Evolutionary conservation across 2,888 invertebrate genomes (phyloP).

Genomic region (Gymnoscelis rufifasciata): DNA sequence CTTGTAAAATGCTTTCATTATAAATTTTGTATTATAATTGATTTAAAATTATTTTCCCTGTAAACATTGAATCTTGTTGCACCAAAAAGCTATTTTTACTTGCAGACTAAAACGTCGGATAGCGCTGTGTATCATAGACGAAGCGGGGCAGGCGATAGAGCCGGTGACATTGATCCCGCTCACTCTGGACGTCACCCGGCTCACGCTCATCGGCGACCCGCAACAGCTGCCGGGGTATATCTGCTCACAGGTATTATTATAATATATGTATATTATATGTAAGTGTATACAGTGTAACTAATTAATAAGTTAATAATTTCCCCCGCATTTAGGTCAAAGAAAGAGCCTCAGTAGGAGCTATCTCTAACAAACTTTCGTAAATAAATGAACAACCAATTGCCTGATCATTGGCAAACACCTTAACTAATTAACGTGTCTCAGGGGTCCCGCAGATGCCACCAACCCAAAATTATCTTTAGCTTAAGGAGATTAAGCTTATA

Average conservation of each 20-base stretch:
- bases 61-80: too few relatives aligned
- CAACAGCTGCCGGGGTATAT: conserved; percentile 91
- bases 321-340: too few relatives aligned
- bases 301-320: too few relatives aligned
- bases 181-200: conserved; percentile 83
- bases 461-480: conserved; percentile 4
- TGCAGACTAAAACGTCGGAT: conserved; percentile 59
- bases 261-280: neutral
- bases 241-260: conserved; percentile 82
- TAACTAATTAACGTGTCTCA: conserved; percentile 5
- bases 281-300: too few relatives aligned
- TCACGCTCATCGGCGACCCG: conserved; percentile 92
- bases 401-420: conserved; percentile 9
- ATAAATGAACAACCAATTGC: conserved; percentile 7
- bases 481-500: conserved; percentile 4
- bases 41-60: too few relatives aligned
- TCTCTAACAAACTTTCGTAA: conserved; percentile 4
- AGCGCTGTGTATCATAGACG: conserved; percentile 88
- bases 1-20: too few relatives aligned
- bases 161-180: conserved; percentile 90
- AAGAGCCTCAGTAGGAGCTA: too few relatives aligned
- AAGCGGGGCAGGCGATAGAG: conserved; percentile 93
- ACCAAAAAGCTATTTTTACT: too few relatives aligned
- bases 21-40: too few relatives aligned
- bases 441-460: neutral